Conservation (phyloP, 2,113 vertebrate genomes). For the Gnathonemus echidnorhynchus region DNA sequence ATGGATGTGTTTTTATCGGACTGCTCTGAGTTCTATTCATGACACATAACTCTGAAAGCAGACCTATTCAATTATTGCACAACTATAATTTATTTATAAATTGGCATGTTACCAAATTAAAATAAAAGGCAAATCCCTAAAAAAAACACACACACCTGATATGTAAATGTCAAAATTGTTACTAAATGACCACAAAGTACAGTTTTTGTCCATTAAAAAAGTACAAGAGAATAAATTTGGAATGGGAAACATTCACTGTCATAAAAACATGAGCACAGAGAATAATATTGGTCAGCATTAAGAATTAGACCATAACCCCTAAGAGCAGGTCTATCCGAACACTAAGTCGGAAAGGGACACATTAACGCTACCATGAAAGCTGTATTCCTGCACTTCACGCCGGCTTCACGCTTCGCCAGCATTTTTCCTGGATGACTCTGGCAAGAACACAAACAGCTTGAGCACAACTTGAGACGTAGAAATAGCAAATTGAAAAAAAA, state of each 20-base stretch:
- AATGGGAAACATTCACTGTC: background rate
- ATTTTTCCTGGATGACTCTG: background rate
- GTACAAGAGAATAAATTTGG: background rate
- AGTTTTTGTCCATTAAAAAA: background rate
- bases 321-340: background rate
- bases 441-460: background rate
- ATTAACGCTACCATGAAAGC: background rate
- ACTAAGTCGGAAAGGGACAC: background rate
- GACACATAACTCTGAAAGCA: background rate
- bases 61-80: background rate
- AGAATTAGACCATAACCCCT: background rate
- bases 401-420: background rate
- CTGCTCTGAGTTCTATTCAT: background rate
- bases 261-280: background rate
- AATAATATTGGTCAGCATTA: background rate
- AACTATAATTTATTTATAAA: background rate
- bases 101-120: background rate
- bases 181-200: too few relatives aligned
- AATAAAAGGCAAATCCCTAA: background rate
- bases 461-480: background rate
- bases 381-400: background rate
- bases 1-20: background rate
- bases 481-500: background rate
- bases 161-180: too few relatives aligned
- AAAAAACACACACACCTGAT: background rate